Conservation (phyloP, 2,797 vertebrate genomes). For the Myotis myotis region DNA sequence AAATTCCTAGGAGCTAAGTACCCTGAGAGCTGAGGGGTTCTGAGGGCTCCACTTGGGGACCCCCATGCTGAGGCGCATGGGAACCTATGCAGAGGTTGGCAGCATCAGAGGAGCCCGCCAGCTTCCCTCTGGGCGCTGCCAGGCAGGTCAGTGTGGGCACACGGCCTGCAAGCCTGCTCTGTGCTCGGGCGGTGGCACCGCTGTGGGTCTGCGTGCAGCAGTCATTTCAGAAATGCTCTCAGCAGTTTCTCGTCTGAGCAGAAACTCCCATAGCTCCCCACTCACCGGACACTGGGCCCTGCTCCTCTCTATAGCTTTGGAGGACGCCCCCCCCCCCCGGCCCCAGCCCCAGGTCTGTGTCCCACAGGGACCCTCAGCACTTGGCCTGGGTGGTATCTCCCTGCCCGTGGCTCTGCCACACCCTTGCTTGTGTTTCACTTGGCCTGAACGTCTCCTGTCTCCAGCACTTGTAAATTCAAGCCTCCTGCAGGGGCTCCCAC, state of each 20-base stretch:
- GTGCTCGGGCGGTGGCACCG: neutral
- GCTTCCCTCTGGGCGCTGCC: neutral
- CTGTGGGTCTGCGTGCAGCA: rapidly evolving
- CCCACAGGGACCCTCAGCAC: neutral
- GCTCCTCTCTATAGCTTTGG: neutral
- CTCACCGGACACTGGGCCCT: rapidly evolving
- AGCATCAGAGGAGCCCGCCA: neutral
- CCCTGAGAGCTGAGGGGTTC: neutral
- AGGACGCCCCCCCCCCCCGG: neutral
- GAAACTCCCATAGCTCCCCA: neutral
- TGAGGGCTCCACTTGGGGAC: neutral
- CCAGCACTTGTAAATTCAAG: neutral
- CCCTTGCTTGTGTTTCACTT: neutral
- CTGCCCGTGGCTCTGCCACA: neutral
- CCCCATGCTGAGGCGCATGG: rapidly evolving
- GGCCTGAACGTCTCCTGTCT: neutral
- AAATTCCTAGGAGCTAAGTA: neutral
- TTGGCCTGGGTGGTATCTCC: neutral
- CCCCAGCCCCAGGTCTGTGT: neutral
- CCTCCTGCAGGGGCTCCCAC: neutral
- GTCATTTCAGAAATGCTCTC: neutral
- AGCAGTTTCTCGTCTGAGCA: neutral
- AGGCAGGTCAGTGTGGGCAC: rapidly evolving
- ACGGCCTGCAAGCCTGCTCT: neutral
- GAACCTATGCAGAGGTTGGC: neutral